A percentile compares a stretch with the other conserved stretches of the same genome.
Evolutionary conservation across 2,888 invertebrate genomes (phyloP).

Genomic region (Eupithecia tripunctaria): DNA sequence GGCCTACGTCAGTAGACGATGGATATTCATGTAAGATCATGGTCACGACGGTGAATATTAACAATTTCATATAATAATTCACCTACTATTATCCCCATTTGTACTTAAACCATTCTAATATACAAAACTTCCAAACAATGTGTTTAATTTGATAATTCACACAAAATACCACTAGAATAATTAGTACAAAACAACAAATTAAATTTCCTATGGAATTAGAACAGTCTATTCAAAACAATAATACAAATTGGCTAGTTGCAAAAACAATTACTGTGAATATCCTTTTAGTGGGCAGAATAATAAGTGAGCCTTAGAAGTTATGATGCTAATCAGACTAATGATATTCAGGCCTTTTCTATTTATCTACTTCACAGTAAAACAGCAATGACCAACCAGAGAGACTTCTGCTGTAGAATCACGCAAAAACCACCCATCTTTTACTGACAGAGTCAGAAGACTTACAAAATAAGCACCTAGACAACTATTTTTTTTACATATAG

Average conservation of each 20-base stretch:
- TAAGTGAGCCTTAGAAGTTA: constrained; percentile 25
- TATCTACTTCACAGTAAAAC: background rate
- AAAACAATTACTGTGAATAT: constrained; percentile 40
- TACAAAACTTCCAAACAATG: background rate
- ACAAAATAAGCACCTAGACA: no score
- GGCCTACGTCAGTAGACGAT: no score
- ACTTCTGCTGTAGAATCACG: no score
- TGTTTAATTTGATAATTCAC: background rate
- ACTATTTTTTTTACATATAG: no score
- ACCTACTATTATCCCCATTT: no score
- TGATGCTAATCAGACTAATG: constrained; percentile 26
- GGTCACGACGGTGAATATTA: no score
- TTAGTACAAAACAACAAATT: constrained; percentile 11
- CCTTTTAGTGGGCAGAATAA: constrained; percentile 35
- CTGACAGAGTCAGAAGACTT: no score
- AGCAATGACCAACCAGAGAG: no score
- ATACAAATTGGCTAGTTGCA: constrained; percentile 26
- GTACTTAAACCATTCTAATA: background rate
- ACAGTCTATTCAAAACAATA: constrained; percentile 26
- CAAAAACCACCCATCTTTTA: no score
- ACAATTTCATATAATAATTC: no score
- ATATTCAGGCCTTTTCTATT: constrained; percentile 17
- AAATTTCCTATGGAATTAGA: constrained; percentile 24
- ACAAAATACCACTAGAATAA: constrained; percentile 7
- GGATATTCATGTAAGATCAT: no score